A percentile compares a stretch with the other conserved stretches of the same genome.
These are phyloP conservation scores for Ennomos fuscantarius DNA, from an alignment of 2,888 invertebrate genomes.

Conservation along the genomic window DNA sequence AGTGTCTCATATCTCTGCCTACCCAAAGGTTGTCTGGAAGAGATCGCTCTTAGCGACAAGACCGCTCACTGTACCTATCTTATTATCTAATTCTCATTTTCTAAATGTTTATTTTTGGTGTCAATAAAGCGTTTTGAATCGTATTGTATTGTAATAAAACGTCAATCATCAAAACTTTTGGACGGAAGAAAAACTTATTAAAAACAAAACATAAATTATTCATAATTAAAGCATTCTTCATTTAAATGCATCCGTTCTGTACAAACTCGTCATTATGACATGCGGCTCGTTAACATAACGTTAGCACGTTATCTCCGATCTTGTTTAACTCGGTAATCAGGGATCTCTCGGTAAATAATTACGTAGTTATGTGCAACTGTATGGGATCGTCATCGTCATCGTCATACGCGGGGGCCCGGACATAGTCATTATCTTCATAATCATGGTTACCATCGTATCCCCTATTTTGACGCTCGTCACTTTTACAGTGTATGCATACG, in stretches of 20 bases:
- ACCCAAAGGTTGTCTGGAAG: too few species aligned
- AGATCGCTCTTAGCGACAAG: too few species aligned
- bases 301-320: slow-evolving; percentile 45
- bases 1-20: too few species aligned
- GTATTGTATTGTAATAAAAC: too few species aligned
- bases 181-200: too few species aligned
- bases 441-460: slow-evolving; percentile 39
- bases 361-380: slow-evolving; percentile 33
- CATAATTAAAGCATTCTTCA: background rate
- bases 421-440: slow-evolving; percentile 56
- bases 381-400: slow-evolving; percentile 27
- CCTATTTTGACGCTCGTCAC: slow-evolving; percentile 20
- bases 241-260: slow-evolving; percentile 6
- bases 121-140: too few species aligned
- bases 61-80: too few species aligned
- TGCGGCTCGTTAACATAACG: slow-evolving; percentile 32
- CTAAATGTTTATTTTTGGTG: too few species aligned
- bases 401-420: slow-evolving; percentile 29
- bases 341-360: slow-evolving; percentile 47
- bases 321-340: slow-evolving; percentile 45
- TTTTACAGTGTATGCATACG: slow-evolving; percentile 37
- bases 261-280: slow-evolving; percentile 19
- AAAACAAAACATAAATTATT: background rate
- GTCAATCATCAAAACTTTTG: too few species aligned
- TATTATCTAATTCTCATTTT: too few species aligned